A percentile compares a stretch with the other conserved stretches of the same genome.
These are phyloP conservation scores for Acleris cristana DNA, from an alignment of 2,888 invertebrate species.

Conservation along the genomic window DNA sequence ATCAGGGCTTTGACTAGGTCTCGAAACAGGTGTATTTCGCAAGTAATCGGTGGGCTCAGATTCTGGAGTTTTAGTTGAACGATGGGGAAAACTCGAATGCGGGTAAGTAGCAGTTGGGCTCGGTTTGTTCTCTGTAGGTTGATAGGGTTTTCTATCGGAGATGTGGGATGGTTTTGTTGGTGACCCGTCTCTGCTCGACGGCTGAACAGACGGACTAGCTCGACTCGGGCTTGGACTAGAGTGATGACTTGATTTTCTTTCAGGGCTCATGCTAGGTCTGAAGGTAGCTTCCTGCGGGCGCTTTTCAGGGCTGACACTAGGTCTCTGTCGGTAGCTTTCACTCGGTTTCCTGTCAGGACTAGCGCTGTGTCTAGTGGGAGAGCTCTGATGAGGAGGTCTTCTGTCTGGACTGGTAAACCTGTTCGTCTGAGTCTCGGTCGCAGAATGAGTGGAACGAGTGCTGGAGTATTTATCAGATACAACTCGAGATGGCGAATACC, in stretches of 20 bases:
- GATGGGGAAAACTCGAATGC: neutral
- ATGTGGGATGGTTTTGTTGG: constrained; percentile 47
- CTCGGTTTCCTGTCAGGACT: constrained; percentile 63
- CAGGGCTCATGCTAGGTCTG: constrained; percentile 55
- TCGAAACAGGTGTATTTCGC: constrained; percentile 41
- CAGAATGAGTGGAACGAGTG: constrained; percentile 59
- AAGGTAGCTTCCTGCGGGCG: constrained; percentile 45
- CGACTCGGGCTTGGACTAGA: constrained; percentile 33
- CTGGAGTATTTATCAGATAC: constrained; percentile 59
- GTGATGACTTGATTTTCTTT: constrained; percentile 43
- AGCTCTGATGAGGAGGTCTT: constrained; percentile 53
- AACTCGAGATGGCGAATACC: constrained; percentile 63
- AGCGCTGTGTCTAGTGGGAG: constrained; percentile 56
- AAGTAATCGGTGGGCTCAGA: constrained; percentile 39
- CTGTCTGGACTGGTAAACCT: constrained; percentile 58
- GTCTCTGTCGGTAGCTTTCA: constrained; percentile 50
- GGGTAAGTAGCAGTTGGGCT: constrained; percentile 2
- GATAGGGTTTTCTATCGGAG: constrained; percentile 49
- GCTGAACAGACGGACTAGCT: constrained; percentile 42
- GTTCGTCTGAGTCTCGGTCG: constrained; percentile 58
- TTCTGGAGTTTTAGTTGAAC: constrained; percentile 28
- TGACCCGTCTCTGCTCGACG: constrained; percentile 35
- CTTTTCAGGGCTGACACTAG: constrained; percentile 67
- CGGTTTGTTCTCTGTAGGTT: constrained; percentile 5
- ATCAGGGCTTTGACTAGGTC: constrained; percentile 52